Conservation (phyloP, 2,797 vertebrate species). For the Geotrypetes seraphini region DNA sequence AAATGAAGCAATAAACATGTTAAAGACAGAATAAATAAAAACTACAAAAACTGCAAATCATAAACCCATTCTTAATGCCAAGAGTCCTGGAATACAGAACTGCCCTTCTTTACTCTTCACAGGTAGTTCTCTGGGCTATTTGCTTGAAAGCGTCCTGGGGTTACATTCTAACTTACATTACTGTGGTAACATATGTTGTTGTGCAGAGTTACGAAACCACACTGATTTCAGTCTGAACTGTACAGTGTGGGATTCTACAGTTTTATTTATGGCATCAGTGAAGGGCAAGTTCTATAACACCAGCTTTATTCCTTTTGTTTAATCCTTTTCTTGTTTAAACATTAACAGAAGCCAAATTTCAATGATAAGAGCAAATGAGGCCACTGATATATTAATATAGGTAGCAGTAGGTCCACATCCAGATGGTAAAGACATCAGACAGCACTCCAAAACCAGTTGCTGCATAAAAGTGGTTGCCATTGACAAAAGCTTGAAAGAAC, state of each 20-base stretch:
- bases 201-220: slow-evolving; percentile 69
- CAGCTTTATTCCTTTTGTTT: slow-evolving; percentile 74
- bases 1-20: slow-evolving; percentile 82
- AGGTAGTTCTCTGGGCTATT: slow-evolving; percentile 63
- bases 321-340: slow-evolving; percentile 70
- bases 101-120: slow-evolving; percentile 58
- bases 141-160: slow-evolving; percentile 60
- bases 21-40: slow-evolving; percentile 78
- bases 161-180: slow-evolving; percentile 65
- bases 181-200: slow-evolving; percentile 56
- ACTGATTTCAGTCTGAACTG: slow-evolving; percentile 63
- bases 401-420: slow-evolving; percentile 74
- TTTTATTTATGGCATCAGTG: slow-evolving; percentile 74
- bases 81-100: slow-evolving; percentile 66
- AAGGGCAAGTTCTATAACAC: slow-evolving; percentile 81
- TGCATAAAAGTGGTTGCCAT: slow-evolving; percentile 78
- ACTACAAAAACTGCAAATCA: slow-evolving; percentile 69
- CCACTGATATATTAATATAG: slow-evolving; percentile 78
- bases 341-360: slow-evolving; percentile 79
- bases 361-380: slow-evolving; percentile 83
- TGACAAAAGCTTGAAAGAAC: slow-evolving; percentile 77
- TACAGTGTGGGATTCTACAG: slow-evolving; percentile 67
- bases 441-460: slow-evolving; percentile 76
- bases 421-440: slow-evolving; percentile 71
- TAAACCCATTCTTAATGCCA: slow-evolving; percentile 67